Evolutionary conservation across 2,113 vertebrate species (phyloP).

Genomic region (Vimba vimba): DNA sequence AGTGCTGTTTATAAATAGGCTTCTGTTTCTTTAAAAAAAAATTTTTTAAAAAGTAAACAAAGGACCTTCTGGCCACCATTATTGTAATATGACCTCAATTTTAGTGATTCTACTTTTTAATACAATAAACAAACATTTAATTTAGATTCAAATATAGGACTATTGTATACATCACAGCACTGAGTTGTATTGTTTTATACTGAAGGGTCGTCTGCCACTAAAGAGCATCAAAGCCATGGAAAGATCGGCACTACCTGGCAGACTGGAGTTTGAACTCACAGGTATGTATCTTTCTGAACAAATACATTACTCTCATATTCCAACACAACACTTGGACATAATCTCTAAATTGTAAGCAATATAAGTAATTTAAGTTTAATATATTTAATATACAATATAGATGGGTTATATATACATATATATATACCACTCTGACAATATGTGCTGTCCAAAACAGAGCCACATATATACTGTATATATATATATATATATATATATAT

Average conservation of each 20-base stretch:
- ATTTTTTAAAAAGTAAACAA: too few relatives aligned
- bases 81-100: background rate
- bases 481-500: too few relatives aligned
- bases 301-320: background rate
- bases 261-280: conserved; percentile 79
- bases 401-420: too few relatives aligned
- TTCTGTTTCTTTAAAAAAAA: background rate
- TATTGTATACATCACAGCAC: background rate
- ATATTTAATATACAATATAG: too few relatives aligned
- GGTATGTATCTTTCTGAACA: conserved; percentile 63
- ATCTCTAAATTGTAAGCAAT: background rate
- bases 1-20: background rate
- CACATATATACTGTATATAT: too few relatives aligned
- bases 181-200: background rate
- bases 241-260: conserved; percentile 68
- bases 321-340: background rate
- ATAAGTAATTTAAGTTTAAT: too few relatives aligned
- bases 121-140: background rate
- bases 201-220: conserved; percentile 78
- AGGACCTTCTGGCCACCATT: background rate
- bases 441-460: too few relatives aligned
- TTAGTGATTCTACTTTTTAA: background rate
- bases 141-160: too few relatives aligned
- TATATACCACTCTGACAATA: too few relatives aligned
- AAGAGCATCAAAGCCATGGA: conserved; percentile 77